Evolutionary conservation across 2,888 invertebrate species (phyloP).

Genomic region (Thecocarcelia acutangulata): DNA sequence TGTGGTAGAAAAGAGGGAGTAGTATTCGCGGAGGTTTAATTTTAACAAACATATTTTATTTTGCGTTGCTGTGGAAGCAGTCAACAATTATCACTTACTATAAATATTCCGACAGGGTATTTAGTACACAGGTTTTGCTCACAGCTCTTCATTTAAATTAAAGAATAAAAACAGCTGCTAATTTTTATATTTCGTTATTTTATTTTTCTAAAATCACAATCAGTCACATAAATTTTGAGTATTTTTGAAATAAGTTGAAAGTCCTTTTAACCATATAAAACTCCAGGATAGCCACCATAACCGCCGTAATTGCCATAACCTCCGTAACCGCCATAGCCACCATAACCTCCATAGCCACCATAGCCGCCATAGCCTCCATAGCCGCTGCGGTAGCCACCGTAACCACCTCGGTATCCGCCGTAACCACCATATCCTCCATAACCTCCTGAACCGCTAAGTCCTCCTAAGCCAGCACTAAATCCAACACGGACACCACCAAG

Average conservation of each 20-base stretch:
- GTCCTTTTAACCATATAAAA: constrained; percentile 47
- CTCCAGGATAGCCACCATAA: constrained; percentile 47
- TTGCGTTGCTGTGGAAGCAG: too few relatives aligned
- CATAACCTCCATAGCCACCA: constrained; percentile 56
- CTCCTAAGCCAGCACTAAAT: constrained; percentile 55
- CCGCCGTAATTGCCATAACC: constrained; percentile 58
- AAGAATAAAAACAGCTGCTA: too few relatives aligned
- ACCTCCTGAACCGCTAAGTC: constrained; percentile 39
- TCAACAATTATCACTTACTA: too few relatives aligned
- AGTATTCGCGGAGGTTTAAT: too few relatives aligned
- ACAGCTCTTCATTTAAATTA: too few relatives aligned
- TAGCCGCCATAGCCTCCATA: constrained; percentile 54
- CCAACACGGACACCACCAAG: constrained; percentile 50
- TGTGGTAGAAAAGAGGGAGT: too few relatives aligned
- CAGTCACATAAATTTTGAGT: constrained; percentile 22
- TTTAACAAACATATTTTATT: too few relatives aligned
- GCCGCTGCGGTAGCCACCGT: constrained; percentile 29
- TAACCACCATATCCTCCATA: constrained; percentile 50
- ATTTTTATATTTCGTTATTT: background rate
- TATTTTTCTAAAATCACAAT: constrained; percentile 14
- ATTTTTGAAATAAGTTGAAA: background rate
- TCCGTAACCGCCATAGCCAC: constrained; percentile 58
- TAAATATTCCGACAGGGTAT: too few relatives aligned
- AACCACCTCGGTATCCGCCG: constrained; percentile 52
- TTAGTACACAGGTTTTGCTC: too few relatives aligned